Evolutionary conservation across 53 echinoderm and acorn worm genomes (phyloP), one percentile per base, ranked within the genome.

Genomic region (Paracentrotus lividus): DNA sequence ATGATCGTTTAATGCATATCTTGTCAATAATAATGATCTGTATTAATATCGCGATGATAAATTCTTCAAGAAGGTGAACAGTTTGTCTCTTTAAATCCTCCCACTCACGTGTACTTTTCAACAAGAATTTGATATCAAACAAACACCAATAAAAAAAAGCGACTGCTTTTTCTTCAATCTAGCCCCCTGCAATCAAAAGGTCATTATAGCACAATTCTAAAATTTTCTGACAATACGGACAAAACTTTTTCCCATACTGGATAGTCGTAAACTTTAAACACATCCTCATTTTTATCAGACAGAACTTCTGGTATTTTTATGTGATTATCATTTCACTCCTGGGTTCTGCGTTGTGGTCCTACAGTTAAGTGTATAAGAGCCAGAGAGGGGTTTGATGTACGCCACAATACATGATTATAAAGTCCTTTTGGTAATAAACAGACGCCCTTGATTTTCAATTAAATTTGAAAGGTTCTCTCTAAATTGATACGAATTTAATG

Each of bases 401-500:
- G n/a, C n/a, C n/a, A n/a, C n/a, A n/a, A n/a, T n/a, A n/a, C n/a
- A n/a, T n/a, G n/a, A n/a, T n/a, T n/a, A n/a, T n/a, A n/a, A n/a
- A n/a, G n/a, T n/a, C n/a, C n/a, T n/a, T n/a, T n/a, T n/a, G n/a
- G n/a, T n/a, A 38, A 16, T 0, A 0, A 75, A 38, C 42, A 18
- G 3, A 18, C 75, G 81, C 27, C 81, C 81, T 81, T 81, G 81
- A 47, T 45, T 81, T 8, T 3, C 45, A 45, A 81, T 81, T 81
- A 47, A 81, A 42, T 81, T 81, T 81, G 81, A 81, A 45, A 81
- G 81, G 76, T 21, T 44, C 10, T n/a, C 10, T 45, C n/a, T 81
- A 26, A 26, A 49, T 23, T 81, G 45, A 49, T 59, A 53, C 24
- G 88, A 38, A 40, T 88, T 88, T 61, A 88, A 59, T 61, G 88